Percentiles rank a stretch among this genome's conserved stretches.
Evolutionary conservation across 2,888 invertebrate genomes (phyloP).

Genomic region (Andrena bucephala): DNA sequence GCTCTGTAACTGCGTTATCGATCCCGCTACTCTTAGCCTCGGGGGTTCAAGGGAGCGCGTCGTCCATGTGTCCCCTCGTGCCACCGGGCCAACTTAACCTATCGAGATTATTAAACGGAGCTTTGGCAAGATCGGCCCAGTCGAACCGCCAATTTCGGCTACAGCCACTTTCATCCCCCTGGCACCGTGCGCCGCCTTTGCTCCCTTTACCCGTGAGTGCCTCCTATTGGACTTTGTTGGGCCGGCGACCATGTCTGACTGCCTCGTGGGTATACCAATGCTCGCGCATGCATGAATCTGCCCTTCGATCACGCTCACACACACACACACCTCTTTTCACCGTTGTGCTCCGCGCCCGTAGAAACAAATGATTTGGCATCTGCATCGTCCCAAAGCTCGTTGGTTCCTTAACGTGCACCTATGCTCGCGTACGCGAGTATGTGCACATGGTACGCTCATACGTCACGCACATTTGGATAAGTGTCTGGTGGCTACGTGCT

Average conservation of each 20-base stretch:
- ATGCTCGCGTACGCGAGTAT: no score
- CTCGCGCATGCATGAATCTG: slow-evolving; percentile 34
- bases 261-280: slow-evolving; percentile 50
- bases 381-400: slow-evolving; percentile 10
- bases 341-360: neutral
- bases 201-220: slow-evolving; percentile 56
- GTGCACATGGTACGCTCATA: neutral
- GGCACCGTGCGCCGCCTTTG: slow-evolving; percentile 31
- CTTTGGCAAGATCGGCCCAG: slow-evolving; percentile 70
- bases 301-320: neutral
- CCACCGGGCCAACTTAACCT: slow-evolving; percentile 43
- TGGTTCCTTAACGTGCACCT: neutral
- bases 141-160: slow-evolving; percentile 68
- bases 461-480: slow-evolving; percentile 16
- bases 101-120: slow-evolving; percentile 71
- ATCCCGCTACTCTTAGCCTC: slow-evolving; percentile 48
- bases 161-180: slow-evolving; percentile 58
- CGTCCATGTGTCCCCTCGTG: slow-evolving; percentile 57
- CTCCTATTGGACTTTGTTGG: slow-evolving; percentile 67
- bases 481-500: slow-evolving; percentile 4
- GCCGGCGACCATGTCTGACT: slow-evolving; percentile 68
- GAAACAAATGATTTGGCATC: slow-evolving; percentile 40
- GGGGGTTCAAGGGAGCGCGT: slow-evolving; percentile 49
- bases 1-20: slow-evolving; percentile 59
- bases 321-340: neutral